Evolutionary conservation across 1,140 invertebrate genomes (phyloP), one percentile per base, ranked within the genome.

Genomic region (Heliconius hermathena): DNA sequence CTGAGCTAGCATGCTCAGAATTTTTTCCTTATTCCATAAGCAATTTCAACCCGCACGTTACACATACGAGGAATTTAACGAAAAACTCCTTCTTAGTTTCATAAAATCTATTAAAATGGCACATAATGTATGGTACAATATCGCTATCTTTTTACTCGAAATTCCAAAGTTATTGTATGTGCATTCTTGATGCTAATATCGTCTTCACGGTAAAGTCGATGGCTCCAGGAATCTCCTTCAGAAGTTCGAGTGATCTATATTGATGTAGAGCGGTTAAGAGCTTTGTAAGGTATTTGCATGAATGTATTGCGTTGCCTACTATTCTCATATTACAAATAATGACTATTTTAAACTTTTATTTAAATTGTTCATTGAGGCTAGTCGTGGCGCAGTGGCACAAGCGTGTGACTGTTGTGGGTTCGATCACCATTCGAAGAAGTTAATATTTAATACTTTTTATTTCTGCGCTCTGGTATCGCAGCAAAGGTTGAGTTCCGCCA

Each of bases 151-250:
- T 66, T 66, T 66, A 66, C 26, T 66, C 4, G 71, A 73, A 38
- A 73, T 73, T 49, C 36, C n/a, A 46, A 49, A 38, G n/a, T 66
- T 66, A 66, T 66, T 22, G 22, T 75, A 26, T 36, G 18, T 49
- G 73, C n/a, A 52, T 52, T 29, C 54, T 66, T 60, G 52, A 75
- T 66, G 33, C 22, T 75, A 75, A 75, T 75, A 57, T 33, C 54
- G 74, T 75, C 29, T 75, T 77, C 29, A 22, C 49, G 38, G 70
- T 77, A 72, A 77, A 77, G 76, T 71, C 76, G 71, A 72, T 77
- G 52, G 49, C 41, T 70, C 22, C n/a, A 49, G 66, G 76, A 52
- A 71, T 26, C 74, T 60, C 33, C 74, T 76, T 54, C 57, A 76
- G 74, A 52, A 66, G 74, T 76, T 76, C 74, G 38, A 72, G 76